These are phyloP conservation scores for Lysiphlebus fabarum DNA, from an alignment of 1,140 invertebrate genomes.

Conservation along the genomic window DNA sequence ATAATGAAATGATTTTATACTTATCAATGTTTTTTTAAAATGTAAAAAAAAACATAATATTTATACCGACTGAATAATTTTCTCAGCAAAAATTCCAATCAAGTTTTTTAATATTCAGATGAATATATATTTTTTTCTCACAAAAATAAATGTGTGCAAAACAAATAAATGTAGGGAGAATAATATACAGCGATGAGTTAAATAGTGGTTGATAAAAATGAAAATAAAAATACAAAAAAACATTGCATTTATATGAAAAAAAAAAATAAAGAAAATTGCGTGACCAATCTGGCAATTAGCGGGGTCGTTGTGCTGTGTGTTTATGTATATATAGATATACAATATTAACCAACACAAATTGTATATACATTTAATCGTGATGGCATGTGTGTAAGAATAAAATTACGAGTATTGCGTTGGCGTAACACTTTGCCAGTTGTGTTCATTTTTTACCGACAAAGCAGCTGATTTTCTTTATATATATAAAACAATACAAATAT, in stretches of 20 bases:
- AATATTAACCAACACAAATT: not conserved
- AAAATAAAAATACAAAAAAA: not conserved
- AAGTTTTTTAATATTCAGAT: too few relatives aligned
- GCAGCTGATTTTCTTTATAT: slow-evolving; percentile 9
- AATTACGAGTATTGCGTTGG: slow-evolving; percentile 28
- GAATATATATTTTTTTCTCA: too few relatives aligned
- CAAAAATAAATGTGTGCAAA: too few relatives aligned
- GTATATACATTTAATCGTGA: not conserved
- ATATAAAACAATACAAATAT: slow-evolving; percentile 6
- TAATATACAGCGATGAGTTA: too few relatives aligned
- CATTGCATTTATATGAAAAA: slow-evolving; percentile 17
- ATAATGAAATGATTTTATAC: too few relatives aligned
- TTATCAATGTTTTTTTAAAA: too few relatives aligned
- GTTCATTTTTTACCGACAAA: slow-evolving; percentile 21
- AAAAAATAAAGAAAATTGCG: slow-evolving; percentile 29
- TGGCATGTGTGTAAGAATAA: slow-evolving; percentile 12
- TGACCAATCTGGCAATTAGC: slow-evolving; percentile 41
- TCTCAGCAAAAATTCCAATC: too few relatives aligned
- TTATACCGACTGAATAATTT: too few relatives aligned
- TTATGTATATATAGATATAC: not conserved
- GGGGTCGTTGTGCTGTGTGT: slow-evolving; percentile 24
- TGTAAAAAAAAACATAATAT: too few relatives aligned
- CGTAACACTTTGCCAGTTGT: slow-evolving; percentile 21
- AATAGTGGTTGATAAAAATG: not conserved
- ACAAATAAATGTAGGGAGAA: too few relatives aligned